Percentiles rank a stretch among this genome's conserved stretches.
Conservation (phyloP, 2,113 vertebrate genomes). For the Amia ocellicauda region DNA sequence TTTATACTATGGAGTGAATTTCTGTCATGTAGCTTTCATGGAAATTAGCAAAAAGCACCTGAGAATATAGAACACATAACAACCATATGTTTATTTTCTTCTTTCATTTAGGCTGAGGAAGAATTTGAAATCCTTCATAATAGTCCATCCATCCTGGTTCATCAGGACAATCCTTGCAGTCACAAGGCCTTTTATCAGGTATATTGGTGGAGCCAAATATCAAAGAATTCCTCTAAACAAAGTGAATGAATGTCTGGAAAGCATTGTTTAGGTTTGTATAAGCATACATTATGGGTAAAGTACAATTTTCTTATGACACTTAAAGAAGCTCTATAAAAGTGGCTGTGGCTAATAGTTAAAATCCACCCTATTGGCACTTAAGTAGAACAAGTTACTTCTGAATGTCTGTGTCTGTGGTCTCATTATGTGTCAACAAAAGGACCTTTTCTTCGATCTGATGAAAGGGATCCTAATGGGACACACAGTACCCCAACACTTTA, state of each 20-base stretch:
- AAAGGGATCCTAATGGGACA: not conserved
- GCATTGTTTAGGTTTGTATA: no score
- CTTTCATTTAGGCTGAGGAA: constrained; percentile 78
- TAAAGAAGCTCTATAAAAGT: not conserved
- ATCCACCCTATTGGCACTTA: not conserved
- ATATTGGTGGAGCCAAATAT: no score
- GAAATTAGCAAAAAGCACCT: no score
- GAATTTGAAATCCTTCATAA: constrained; percentile 97
- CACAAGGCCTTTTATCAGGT: constrained; percentile 97
- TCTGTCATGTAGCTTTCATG: no score
- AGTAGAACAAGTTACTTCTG: not conserved
- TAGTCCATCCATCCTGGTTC: constrained; percentile 97
- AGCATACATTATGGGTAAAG: no score
- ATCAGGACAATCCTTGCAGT: constrained; percentile 92
- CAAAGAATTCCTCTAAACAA: no score
- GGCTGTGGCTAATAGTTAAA: not conserved
- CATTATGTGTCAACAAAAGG: not conserved
- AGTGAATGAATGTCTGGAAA: no score
- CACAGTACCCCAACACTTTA: not conserved
- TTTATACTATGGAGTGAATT: no score
- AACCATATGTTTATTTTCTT: not conserved
- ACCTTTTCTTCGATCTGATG: not conserved
- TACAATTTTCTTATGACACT: not conserved
- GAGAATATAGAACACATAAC: no score
- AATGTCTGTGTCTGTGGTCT: not conserved